phyloP scores from a whole-genome alignment of 2,797 vertebrate genomes.

The Podargus strigoides region DNA sequence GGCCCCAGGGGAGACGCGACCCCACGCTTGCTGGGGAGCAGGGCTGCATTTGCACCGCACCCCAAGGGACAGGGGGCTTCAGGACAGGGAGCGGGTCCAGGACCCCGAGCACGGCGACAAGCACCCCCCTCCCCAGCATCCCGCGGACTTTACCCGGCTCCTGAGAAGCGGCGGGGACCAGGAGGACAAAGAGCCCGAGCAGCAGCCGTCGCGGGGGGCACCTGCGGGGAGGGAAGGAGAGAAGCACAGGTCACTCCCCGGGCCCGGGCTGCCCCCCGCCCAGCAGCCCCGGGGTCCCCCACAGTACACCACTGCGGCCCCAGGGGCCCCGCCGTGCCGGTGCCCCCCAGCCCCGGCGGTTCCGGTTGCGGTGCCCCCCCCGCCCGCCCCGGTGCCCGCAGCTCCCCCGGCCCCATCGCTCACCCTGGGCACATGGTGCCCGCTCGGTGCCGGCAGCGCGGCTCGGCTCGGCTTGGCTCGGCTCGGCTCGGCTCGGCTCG shows the following conservation, averaged over 20 bases:
- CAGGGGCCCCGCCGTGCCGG: not conserved
- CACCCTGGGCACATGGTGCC: slow-evolving; percentile 34
- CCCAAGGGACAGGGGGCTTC: not conserved
- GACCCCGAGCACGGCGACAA: not conserved
- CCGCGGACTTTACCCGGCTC: slow-evolving; percentile 16
- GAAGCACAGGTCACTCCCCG: not conserved
- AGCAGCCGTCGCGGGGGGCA: slow-evolving; percentile 11
- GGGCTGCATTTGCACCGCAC: not conserved
- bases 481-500: not conserved
- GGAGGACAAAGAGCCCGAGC: slow-evolving; percentile 46
- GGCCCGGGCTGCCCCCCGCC: no score
- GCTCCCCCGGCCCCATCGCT: not conserved
- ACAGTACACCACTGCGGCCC: no score
- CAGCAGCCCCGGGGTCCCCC: not conserved
- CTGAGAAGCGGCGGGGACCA: not conserved
- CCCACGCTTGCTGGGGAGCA: not conserved
- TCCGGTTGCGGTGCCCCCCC: no score
- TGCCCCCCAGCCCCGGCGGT: no score
- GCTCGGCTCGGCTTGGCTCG: not conserved
- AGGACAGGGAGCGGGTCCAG: no score
- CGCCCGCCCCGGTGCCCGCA: no score
- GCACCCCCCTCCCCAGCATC: not conserved
- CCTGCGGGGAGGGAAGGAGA: not conserved
- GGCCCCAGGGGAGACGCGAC: not conserved
- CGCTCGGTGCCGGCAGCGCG: not conserved